Percentiles rank a stretch among this genome's conserved stretches.
Conservation (phyloP, 2,113 vertebrate genomes). For the Pantherophis guttatus region DNA sequence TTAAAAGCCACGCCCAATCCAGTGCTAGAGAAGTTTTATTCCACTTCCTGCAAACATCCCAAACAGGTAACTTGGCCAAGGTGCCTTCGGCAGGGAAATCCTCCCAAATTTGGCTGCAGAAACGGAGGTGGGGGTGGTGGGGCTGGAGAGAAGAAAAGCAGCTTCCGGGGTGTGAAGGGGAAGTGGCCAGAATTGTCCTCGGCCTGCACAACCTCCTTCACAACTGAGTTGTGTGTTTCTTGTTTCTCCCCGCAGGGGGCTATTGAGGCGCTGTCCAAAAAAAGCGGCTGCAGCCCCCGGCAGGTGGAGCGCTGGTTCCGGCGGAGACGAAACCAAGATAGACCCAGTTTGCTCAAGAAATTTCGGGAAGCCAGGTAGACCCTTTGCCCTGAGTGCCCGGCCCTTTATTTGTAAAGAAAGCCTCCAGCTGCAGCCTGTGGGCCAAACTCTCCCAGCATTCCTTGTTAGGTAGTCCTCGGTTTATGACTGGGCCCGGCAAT, state of each 20-base stretch:
- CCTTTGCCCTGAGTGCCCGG: too few species aligned
- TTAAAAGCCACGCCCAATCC: slow-evolving; percentile 78
- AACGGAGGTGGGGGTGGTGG: rapidly evolving
- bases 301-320: slow-evolving; percentile 92
- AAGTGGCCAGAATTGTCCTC: neutral
- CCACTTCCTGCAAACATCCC: slow-evolving; percentile 78
- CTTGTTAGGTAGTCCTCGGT: too few species aligned
- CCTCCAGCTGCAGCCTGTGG: too few species aligned
- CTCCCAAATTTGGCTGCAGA: neutral
- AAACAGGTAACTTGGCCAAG: slow-evolving; percentile 75
- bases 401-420: too few species aligned
- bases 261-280: slow-evolving; percentile 65
- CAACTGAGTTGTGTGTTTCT: too few species aligned
- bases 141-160: neutral
- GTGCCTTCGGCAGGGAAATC: too few species aligned
- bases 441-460: too few species aligned
- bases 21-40: slow-evolving; percentile 83
- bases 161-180: neutral
- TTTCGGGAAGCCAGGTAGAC: slow-evolving; percentile 89
- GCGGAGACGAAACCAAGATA: slow-evolving; percentile 86
- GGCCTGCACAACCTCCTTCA: neutral
- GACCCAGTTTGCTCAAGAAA: slow-evolving; percentile 89
- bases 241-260: slow-evolving; percentile 55
- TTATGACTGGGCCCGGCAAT: too few species aligned
- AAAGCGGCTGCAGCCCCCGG: slow-evolving; percentile 63